Evolutionary conservation across 2,113 vertebrate species (phyloP), one percentile per base, ranked within the genome.

Genomic region (Equus przewalskii): DNA sequence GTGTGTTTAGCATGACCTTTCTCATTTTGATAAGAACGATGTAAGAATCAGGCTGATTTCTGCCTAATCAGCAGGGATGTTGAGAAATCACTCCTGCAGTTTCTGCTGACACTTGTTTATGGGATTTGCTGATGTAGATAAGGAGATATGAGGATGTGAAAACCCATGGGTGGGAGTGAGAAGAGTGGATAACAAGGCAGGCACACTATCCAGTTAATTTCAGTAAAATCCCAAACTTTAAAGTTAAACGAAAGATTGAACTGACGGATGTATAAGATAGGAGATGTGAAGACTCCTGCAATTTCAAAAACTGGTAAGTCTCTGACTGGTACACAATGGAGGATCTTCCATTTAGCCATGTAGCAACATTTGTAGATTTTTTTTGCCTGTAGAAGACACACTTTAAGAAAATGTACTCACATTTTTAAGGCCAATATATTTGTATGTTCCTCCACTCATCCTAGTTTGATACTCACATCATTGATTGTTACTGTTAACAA

Each of bases 51-150:
- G 91, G 64, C 70, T 93, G 95, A 96, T 97, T 97, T 93, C 75
- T 97, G 95, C 75, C 75, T 96, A 67, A 96, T 98, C 96, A 98
- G 80, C 92, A 94, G 87, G 73, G 82, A 92, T 67, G 94, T 87
- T 94, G 96, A 95, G 94, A 97, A 97, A 96, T 84, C 91, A 94
- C 64, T 97, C 83, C 86, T 49, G 86, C 30, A 72, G 94, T 95
- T 96, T 97, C 84, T 97, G 95, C 96, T 98, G 94, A 96, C 96
- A 92, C 69, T 96, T 94, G 95, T 94, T 96, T 97, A 93, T 84
- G 91, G 92, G 79, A 90, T 92, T 97, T 98, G 83, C 92, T 97
- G 96, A 96, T 96, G 60, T 46, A 91, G 96, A 90, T 98, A 90
- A 94, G 58, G 70, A 97, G 92, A 95, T 70, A 28, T 9, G 36